phyloP scores from a whole-genome alignment of 2,113 vertebrate genomes.

The Amphilophus citrinellus region DNA sequence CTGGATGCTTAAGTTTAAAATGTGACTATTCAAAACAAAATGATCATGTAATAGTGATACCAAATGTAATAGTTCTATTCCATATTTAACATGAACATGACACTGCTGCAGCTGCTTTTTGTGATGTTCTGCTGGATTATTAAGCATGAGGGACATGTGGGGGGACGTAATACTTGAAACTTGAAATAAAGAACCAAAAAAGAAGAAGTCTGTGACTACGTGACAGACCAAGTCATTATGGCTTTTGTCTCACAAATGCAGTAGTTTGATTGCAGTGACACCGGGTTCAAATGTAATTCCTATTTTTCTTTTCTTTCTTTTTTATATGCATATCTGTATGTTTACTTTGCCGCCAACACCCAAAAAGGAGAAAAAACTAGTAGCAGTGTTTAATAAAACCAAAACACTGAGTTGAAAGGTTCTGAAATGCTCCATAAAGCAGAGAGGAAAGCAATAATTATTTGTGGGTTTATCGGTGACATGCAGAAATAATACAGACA shows the following conservation, averaged over 20 bases:
- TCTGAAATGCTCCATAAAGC: neutral
- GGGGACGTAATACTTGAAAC: neutral
- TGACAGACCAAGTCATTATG: neutral
- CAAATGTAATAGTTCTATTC: neutral
- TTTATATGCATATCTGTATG: neutral
- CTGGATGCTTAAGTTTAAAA: neutral
- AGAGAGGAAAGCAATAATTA: neutral
- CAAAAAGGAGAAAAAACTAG: neutral
- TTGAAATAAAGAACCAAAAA: neutral
- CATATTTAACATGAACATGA: too few species aligned
- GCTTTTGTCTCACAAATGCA: neutral
- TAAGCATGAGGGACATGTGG: too few species aligned
- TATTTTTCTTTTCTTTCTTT: neutral
- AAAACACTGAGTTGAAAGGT: conserved; percentile 1
- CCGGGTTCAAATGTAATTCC: neutral
- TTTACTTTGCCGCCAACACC: neutral
- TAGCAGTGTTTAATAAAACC: neutral
- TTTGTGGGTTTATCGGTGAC: neutral
- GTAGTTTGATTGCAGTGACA: neutral
- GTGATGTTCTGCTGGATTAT: too few species aligned
- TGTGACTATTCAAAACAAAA: neutral
- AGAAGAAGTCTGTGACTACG: neutral
- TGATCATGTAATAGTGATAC: neutral
- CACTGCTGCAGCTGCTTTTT: too few species aligned
- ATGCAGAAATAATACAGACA: neutral